Conservation (phyloP, 2,797 vertebrate genomes). For the Manis javanica region DNA sequence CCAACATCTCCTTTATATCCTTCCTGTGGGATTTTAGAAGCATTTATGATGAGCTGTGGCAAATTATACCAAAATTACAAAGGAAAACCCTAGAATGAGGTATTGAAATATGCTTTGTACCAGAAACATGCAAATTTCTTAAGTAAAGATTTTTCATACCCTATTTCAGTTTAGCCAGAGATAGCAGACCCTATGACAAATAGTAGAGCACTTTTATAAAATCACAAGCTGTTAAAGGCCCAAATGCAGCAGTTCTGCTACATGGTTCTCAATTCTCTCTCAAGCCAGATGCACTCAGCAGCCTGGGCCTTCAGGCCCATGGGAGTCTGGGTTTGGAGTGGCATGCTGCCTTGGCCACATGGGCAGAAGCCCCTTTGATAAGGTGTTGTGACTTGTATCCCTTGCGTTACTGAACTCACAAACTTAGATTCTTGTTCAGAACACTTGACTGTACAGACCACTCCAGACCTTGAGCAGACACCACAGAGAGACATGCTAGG, state of each 20-base stretch:
- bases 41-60: slow-evolving; percentile 73
- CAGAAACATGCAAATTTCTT: slow-evolving; percentile 79
- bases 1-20: background rate
- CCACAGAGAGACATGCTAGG: background rate
- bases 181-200: slow-evolving; percentile 55
- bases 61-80: slow-evolving; percentile 79
- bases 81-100: slow-evolving; percentile 78
- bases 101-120: slow-evolving; percentile 83
- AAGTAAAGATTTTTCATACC: slow-evolving; percentile 67
- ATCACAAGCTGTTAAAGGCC: background rate
- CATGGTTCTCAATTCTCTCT: background rate
- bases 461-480: background rate
- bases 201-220: slow-evolving; percentile 43
- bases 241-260: background rate
- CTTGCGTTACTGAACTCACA: background rate
- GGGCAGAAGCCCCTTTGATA: background rate
- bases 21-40: slow-evolving; percentile 58
- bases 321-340: background rate
- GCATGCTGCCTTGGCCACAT: background rate
- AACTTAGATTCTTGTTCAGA: background rate
- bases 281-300: background rate
- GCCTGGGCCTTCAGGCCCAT: background rate
- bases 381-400: background rate
- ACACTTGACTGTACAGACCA: background rate
- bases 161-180: slow-evolving; percentile 50